These are phyloP conservation scores for Agonopterix heracliana DNA, from an alignment of 2,888 invertebrate genomes.

Conservation along the genomic window DNA sequence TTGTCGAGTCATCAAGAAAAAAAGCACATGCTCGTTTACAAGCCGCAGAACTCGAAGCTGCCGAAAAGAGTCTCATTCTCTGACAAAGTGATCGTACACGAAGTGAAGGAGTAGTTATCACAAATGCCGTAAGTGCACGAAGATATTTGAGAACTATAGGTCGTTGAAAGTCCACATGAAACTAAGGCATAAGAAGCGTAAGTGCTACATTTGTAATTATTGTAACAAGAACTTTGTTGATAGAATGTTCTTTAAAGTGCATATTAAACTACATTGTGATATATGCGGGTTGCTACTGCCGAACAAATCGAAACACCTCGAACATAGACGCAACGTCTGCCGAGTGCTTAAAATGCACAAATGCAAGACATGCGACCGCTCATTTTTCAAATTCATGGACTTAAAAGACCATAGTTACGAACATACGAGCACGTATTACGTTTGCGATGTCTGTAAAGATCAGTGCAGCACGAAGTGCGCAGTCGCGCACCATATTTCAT, in stretches of 20 bases:
- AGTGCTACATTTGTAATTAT: conserved; percentile 62
- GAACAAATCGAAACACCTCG: conserved; percentile 31
- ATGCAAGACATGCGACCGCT: conserved; percentile 42
- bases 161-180: conserved; percentile 47
- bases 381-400: conserved; percentile 49
- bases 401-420: conserved; percentile 58
- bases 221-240: conserved; percentile 55
- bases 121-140: conserved; percentile 56
- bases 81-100: conserved; percentile 54
- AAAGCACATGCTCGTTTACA: conserved; percentile 51
- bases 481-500: conserved; percentile 48
- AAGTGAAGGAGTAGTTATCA: conserved; percentile 55
- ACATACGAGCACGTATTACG: conserved; percentile 32
- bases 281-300: conserved; percentile 37
- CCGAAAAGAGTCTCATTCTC: conserved; percentile 60
- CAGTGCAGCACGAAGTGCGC: conserved; percentile 47
- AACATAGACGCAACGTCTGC: conserved; percentile 45
- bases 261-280: conserved; percentile 60
- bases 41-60: conserved; percentile 27
- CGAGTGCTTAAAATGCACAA: conserved; percentile 35
- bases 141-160: conserved; percentile 47
- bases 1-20: conserved; percentile 47
- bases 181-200: conserved; percentile 51
- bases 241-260: conserved; percentile 59
- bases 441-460: conserved; percentile 61